Evolutionary conservation across 1,140 invertebrate species (phyloP).

Genomic region (Gryon sp.): DNA sequence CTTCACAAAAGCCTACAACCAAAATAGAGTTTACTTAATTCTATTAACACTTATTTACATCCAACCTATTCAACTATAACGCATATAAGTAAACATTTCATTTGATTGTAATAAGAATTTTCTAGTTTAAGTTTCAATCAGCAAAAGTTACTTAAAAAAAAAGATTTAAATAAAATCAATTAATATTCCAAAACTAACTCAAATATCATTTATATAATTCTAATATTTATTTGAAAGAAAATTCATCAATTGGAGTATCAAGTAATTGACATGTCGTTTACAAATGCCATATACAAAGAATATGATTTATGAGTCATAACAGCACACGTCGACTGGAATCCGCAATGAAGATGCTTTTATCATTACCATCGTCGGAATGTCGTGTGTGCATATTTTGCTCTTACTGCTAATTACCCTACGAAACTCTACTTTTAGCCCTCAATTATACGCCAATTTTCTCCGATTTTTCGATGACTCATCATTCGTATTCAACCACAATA

Average conservation of each 20-base stretch:
- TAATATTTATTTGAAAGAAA: too few species aligned
- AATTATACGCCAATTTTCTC: constrained; percentile 11
- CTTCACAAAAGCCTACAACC: too few species aligned
- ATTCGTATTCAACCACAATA: neutral
- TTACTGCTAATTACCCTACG: neutral
- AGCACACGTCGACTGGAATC: constrained; percentile 8
- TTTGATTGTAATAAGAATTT: too few species aligned
- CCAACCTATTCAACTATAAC: too few species aligned
- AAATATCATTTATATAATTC: too few species aligned
- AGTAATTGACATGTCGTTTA: neutral
- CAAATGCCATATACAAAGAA: neutral
- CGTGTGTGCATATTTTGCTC: neutral
- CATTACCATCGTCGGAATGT: constrained; percentile 13
- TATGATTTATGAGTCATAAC: constrained; percentile 24
- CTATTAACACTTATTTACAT: too few species aligned
- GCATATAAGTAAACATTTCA: too few species aligned
- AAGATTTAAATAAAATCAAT: too few species aligned
- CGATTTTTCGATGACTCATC: constrained; percentile 10
- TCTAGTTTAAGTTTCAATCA: too few species aligned
- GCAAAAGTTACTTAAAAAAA: too few species aligned
- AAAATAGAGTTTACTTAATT: too few species aligned
- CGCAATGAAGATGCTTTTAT: constrained; percentile 23
- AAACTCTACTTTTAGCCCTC: neutral
- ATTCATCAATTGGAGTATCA: neutral
- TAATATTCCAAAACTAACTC: too few species aligned